These are phyloP conservation scores for Chionodraco myersi DNA, from an alignment of 2,113 vertebrate genomes.

Conservation along the genomic window DNA sequence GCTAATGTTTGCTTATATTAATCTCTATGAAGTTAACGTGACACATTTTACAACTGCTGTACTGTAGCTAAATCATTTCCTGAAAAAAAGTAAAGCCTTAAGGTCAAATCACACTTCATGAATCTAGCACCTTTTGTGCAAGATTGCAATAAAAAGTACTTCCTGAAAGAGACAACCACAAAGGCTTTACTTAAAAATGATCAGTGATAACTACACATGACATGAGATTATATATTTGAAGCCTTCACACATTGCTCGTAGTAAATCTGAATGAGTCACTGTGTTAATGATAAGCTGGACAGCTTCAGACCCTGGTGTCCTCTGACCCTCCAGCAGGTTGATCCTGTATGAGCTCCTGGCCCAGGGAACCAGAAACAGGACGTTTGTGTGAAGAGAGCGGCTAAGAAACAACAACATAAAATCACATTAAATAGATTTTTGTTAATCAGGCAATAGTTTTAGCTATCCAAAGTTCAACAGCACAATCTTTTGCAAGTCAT, in stretches of 20 bases:
- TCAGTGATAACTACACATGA: not conserved
- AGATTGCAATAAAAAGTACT: not conserved
- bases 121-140: not conserved
- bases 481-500: not conserved
- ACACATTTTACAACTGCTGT: too few species aligned
- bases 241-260: too few species aligned
- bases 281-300: not conserved
- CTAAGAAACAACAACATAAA: not conserved
- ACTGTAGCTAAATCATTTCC: too few species aligned
- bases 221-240: conserved; percentile 1
- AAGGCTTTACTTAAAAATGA: not conserved
- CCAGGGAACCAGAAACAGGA: not conserved
- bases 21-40: too few species aligned
- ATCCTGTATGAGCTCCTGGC: not conserved
- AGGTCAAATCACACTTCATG: not conserved
- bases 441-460: not conserved
- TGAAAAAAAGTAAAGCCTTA: too few species aligned
- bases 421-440: not conserved
- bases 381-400: not conserved
- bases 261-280: conserved; percentile 1
- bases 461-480: too few species aligned
- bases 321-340: not conserved
- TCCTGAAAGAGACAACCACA: not conserved
- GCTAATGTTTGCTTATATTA: too few species aligned
- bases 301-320: not conserved